These are phyloP conservation scores for Cynopterus brachyotis DNA, from an alignment of 2,113 vertebrate genomes.

Conservation along the genomic window DNA sequence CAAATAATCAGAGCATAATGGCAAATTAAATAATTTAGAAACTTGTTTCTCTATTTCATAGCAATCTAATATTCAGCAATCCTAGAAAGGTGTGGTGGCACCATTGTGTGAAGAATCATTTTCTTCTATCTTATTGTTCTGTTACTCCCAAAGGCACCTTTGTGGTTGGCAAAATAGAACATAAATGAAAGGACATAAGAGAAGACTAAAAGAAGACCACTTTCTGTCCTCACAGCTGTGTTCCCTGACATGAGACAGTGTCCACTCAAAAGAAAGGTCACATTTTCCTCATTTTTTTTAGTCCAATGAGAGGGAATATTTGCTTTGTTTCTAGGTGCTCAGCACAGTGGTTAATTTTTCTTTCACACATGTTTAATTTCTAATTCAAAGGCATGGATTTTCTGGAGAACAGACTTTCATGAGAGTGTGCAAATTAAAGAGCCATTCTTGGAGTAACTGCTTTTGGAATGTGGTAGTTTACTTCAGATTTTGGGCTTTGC, in stretches of 20 bases:
- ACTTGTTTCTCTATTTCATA: background rate
- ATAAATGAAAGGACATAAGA: background rate
- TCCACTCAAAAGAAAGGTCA: background rate
- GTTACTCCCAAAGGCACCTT: background rate
- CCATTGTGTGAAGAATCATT: background rate
- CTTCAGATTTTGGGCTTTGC: background rate
- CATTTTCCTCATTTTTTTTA: background rate
- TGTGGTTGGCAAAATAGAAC: background rate
- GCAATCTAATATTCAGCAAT: background rate
- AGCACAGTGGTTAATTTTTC: background rate
- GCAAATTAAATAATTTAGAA: background rate
- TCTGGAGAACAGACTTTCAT: background rate
- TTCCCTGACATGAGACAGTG: background rate
- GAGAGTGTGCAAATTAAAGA: background rate
- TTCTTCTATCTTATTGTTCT: background rate
- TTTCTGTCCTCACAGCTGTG: background rate
- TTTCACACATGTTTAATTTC: background rate
- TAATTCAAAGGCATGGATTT: background rate
- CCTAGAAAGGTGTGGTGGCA: background rate
- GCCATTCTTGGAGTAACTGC: background rate
- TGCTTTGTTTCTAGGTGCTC: background rate
- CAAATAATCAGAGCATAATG: background rate
- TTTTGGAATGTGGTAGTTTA: background rate
- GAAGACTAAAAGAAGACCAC: background rate
- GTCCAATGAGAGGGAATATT: background rate